phyloP scores from a whole-genome alignment of 2,113 vertebrate genomes.

The Fulica atra region DNA sequence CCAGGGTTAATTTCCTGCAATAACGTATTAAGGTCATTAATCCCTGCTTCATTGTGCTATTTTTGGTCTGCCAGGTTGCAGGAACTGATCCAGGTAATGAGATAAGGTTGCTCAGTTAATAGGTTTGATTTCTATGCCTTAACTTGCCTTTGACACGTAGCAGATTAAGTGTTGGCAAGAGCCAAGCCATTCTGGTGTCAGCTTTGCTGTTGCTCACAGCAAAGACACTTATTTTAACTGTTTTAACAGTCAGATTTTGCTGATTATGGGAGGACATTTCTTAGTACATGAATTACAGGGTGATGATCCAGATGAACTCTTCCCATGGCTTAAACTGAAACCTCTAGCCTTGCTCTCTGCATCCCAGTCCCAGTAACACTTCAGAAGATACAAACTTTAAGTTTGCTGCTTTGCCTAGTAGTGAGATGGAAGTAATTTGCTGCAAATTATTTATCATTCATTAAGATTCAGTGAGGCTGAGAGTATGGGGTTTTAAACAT shows the following conservation, averaged over 20 bases:
- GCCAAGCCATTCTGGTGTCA: neutral
- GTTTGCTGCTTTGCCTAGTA: rapidly evolving
- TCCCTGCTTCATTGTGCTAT: neutral
- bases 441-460: neutral
- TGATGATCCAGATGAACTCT: neutral
- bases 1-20: neutral
- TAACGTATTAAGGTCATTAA: neutral
- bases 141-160: neutral
- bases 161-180: neutral
- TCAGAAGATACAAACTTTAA: neutral
- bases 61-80: neutral
- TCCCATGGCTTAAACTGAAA: neutral
- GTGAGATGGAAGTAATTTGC: neutral
- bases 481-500: neutral
- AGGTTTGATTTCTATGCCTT: neutral
- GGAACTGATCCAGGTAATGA: neutral
- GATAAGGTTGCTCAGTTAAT: neutral
- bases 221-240: neutral
- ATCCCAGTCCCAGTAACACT: neutral
- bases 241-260: neutral
- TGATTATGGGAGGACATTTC: neutral
- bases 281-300: neutral
- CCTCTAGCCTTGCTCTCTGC: neutral
- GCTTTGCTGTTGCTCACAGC: neutral
- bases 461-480: neutral